Base-by-base conservation (phyloP, 2,888 invertebrate species). In the Lithosia quadra region DNA sequence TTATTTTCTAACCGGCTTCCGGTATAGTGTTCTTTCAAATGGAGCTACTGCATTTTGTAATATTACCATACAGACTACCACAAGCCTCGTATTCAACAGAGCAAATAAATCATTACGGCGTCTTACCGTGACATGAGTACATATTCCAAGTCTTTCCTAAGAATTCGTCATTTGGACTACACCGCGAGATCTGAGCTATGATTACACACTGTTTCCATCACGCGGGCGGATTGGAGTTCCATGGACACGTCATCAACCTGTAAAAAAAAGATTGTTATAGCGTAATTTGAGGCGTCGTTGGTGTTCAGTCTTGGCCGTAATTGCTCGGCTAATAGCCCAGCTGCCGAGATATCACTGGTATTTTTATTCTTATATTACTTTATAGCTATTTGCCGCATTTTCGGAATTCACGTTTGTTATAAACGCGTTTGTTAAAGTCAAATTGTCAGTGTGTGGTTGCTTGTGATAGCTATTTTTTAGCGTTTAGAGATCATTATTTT, bases 271-370 rank as follows among this genome's bases (percentile, higher is more conserved):
- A 82, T 80, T 80, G 77, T 78, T 78, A 79, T 75, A 75, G 74
- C 76, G 78, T 77, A 75, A 82, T 80, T 81, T 82, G 74, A 76
- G 71, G 69, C 80, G 76, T 77, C 81, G 79, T 76, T 76, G 80
- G 78, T 80, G 76, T 77, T 79, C 83, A 78, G 69, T 67, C 76
- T 74, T 76, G 67, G 73, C 61, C 73, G 76, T 83, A 83, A 82
- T 83, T 80, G 80, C 74, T 74, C 61, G 57, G 71, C 80, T 79
- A 83, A 83, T 83, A 79, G 74, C 81, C 67, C 67, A 58, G 74
- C 76, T 76, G 81, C 81, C 76, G 71, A 78, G 75, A 74, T 80
- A 74, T 76, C 79, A 78, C 74, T 71, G 65, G 81, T 73, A 72
- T 77, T 80, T 77, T 77, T 68, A 75, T 63, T 64, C 79, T 79